These are phyloP conservation scores for Diachasma alloeum DNA, from an alignment of 1,140 invertebrate genomes.

Conservation along the genomic window DNA sequence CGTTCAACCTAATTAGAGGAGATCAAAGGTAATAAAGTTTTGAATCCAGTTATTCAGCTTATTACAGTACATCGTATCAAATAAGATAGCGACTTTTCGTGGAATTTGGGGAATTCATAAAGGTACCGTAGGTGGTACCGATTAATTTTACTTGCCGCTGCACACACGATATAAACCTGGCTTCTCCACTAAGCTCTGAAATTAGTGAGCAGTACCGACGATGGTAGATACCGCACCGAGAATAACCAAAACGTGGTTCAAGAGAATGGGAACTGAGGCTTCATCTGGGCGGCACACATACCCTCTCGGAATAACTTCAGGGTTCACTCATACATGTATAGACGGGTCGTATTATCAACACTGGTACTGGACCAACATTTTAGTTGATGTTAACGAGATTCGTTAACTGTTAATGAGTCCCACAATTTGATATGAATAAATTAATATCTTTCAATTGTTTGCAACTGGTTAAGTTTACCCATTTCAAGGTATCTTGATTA, in stretches of 20 bases:
- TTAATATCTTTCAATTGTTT: not conserved
- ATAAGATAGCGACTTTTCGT: not conserved
- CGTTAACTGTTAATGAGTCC: not conserved
- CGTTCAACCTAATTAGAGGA: not conserved
- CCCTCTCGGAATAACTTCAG: not conserved
- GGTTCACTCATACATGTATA: not conserved
- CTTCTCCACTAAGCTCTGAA: not conserved
- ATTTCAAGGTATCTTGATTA: not conserved
- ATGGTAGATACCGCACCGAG: not conserved
- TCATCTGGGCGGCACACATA: not conserved
- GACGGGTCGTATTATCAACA: not conserved
- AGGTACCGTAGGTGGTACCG: not conserved
- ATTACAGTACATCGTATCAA: not conserved
- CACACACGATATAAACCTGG: not conserved
- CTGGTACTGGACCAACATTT: not conserved
- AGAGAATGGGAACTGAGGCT: not conserved
- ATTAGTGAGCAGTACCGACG: not conserved
- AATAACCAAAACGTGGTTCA: not conserved
- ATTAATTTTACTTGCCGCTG: constrained; percentile 4
- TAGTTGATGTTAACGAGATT: not conserved
- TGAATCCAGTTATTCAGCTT: not conserved
- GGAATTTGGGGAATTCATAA: not conserved
- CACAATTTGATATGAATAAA: not conserved
- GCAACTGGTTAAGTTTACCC: not conserved
- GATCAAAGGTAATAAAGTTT: not conserved